Percentiles rank a stretch among this genome's conserved stretches.
phyloP scores from a whole-genome alignment of 2,113 vertebrate genomes.

The Zosterops borbonicus region DNA sequence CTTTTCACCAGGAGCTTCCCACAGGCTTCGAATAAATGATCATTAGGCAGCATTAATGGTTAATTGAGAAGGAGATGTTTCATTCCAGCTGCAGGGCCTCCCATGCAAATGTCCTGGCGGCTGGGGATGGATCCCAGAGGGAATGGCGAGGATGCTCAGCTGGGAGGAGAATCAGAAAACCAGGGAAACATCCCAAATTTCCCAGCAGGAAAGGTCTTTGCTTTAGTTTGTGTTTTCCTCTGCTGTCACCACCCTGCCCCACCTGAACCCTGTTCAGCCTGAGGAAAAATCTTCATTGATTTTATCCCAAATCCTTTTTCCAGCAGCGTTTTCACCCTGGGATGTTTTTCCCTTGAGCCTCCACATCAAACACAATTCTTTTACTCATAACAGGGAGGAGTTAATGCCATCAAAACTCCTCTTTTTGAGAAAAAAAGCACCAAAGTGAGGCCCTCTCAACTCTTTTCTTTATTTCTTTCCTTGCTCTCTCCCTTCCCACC shows the following conservation, averaged over 20 bases:
- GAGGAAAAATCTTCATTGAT: background rate
- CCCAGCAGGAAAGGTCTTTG: background rate
- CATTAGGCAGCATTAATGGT: background rate
- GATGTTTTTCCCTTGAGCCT: background rate
- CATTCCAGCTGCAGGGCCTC: constrained; percentile 7
- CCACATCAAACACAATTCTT: background rate
- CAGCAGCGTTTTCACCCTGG: background rate
- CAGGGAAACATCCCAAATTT: background rate
- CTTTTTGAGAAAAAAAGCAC: background rate
- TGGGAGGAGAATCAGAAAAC: background rate
- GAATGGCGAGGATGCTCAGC: background rate
- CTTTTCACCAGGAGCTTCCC: background rate
- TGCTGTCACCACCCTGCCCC: background rate
- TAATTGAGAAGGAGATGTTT: constrained; percentile 35
- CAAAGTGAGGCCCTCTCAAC: background rate
- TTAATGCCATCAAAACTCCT: constrained; percentile 6
- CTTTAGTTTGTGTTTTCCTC: background rate
- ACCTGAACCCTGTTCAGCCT: background rate
- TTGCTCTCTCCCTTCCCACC: background rate
- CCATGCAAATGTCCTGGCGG: background rate
- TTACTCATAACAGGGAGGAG: background rate
- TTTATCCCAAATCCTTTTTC: background rate
- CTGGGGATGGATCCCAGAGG: background rate
- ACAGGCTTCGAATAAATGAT: background rate
- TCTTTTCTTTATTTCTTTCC: background rate